Base-by-base conservation (phyloP, 2,113 vertebrate genomes). In the Hylia prasina region DNA sequence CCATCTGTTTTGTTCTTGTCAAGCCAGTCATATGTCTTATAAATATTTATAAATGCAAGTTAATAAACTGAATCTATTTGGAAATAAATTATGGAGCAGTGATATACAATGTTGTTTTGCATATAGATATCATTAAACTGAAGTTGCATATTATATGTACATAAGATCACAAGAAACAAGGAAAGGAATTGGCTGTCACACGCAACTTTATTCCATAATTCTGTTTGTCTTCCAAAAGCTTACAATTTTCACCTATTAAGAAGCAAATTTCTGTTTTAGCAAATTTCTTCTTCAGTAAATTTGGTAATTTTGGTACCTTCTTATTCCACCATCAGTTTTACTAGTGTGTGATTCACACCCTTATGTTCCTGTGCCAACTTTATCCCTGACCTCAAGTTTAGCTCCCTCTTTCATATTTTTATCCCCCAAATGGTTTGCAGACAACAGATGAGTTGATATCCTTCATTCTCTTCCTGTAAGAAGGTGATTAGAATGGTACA, bases 21-120 rank as follows among this genome's bases (percentile, higher is more conserved):
- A 91, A 94, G 70, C 45, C 48, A 93, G 70, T 87, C 73, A 64
- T 57, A 87, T 27, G 23, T 64, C 65, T 60, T 37, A 95, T 79
- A 93, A 94, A 94, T 87, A 97, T 85, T 94, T 89, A 89, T 82
- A 87, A 84, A 79, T 57, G 50, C 23, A 79, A 85, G 28, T 81
- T 82, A 89, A 90, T 94, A 90, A 85, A 82, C 35, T 57, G 66
- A 72, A 91, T 57, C 70, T 7, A 87, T 69, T 93, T 87, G 63
- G 75, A 84, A 93, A 82, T 58, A 83, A 47, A n/a, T 18, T 31
- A 69, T 72, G 50, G 31, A 87, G 3, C 10, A 61, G 31, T 27
- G 57, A 66, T 45, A 54, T 24, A 60, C 35, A 87, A 18, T 68
- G 24, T 13, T 78, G 42, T 71, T 79, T 87, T 60, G 33, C 53